Evolutionary conservation across 2,113 vertebrate genomes (phyloP).

Genomic region (Dipodomys ordii): DNA sequence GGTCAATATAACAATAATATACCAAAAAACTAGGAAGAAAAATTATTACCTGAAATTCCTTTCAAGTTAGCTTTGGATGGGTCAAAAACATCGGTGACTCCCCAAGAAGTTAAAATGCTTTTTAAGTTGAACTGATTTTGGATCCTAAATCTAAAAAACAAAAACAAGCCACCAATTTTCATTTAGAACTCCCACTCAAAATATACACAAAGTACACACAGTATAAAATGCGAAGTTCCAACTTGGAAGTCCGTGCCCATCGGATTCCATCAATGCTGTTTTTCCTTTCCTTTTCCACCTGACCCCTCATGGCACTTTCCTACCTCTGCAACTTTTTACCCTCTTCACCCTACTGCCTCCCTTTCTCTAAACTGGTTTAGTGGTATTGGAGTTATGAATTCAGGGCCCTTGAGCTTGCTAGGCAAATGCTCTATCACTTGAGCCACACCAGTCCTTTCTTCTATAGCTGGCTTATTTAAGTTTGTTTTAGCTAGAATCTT

Average conservation of each 20-base stretch:
- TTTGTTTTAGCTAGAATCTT: too few relatives aligned
- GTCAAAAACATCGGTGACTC: conserved; percentile 92
- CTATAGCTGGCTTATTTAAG: too few relatives aligned
- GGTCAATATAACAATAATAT: not conserved
- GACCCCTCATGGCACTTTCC: not conserved
- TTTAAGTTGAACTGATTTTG: conserved; percentile 93
- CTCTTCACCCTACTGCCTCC: too few relatives aligned
- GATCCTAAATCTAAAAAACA: conserved; percentile 93
- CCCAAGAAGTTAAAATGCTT: conserved; percentile 89
- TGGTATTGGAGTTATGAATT: not conserved
- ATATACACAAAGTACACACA: too few relatives aligned
- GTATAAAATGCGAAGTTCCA: not conserved
- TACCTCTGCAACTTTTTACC: not conserved
- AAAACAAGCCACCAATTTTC: conserved; percentile 68
- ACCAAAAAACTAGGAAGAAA: conserved; percentile 27
- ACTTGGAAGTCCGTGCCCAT: not conserved
- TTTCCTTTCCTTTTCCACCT: not conserved
- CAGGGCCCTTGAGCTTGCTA: not conserved
- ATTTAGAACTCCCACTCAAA: conserved; percentile 42
- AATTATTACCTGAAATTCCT: conserved; percentile 92
- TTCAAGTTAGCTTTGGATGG: conserved; percentile 92
- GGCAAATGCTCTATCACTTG: not conserved
- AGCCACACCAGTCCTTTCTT: not conserved
- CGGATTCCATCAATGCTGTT: not conserved
- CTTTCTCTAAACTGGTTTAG: not conserved